Percentiles rank a stretch among this genome's conserved stretches.
phyloP scores from a whole-genome alignment of 1,140 invertebrate genomes.

The Sycophila sp. region DNA sequence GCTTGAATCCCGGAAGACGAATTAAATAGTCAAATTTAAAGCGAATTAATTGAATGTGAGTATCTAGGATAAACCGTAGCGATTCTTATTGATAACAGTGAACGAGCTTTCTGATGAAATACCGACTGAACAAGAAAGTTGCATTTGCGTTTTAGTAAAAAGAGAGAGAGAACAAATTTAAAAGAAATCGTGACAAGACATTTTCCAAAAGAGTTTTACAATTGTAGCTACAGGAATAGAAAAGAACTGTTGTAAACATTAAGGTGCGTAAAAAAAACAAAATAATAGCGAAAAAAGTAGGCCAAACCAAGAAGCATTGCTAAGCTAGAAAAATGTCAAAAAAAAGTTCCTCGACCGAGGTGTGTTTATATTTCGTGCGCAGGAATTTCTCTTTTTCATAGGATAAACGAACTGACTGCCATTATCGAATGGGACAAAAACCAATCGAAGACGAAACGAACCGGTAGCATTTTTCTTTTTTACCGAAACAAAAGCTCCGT shows the following conservation, averaged over 20 bases:
- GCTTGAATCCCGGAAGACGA: no score
- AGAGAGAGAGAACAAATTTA: no score
- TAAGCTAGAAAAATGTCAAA: slow-evolving; percentile 16
- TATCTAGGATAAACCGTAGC: not conserved
- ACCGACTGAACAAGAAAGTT: slow-evolving; percentile 38
- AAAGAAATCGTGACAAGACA: not conserved
- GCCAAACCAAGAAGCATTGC: slow-evolving; percentile 2
- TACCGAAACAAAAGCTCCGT: not conserved
- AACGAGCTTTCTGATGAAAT: slow-evolving; percentile 21
- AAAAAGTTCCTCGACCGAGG: slow-evolving; percentile 29
- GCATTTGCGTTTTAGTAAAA: slow-evolving; percentile 27
- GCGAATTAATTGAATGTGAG: not conserved
- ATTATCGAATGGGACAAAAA: no score
- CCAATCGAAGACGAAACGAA: slow-evolving; percentile 22
- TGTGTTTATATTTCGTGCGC: slow-evolving; percentile 26
- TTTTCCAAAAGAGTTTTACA: no score
- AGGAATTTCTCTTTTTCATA: slow-evolving; percentile 34
- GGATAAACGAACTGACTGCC: slow-evolving; percentile 32
- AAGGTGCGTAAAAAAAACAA: slow-evolving; percentile 27
- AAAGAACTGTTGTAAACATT: slow-evolving; percentile 31
- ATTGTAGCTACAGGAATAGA: slow-evolving; percentile 15
- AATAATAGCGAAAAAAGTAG: not conserved
- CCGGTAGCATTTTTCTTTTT: slow-evolving; percentile 8
- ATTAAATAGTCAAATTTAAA: not conserved
- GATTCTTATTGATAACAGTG: not conserved